Evolutionary conservation across 2,888 invertebrate species (phyloP).

Genomic region (Oxystoma pomonae): DNA sequence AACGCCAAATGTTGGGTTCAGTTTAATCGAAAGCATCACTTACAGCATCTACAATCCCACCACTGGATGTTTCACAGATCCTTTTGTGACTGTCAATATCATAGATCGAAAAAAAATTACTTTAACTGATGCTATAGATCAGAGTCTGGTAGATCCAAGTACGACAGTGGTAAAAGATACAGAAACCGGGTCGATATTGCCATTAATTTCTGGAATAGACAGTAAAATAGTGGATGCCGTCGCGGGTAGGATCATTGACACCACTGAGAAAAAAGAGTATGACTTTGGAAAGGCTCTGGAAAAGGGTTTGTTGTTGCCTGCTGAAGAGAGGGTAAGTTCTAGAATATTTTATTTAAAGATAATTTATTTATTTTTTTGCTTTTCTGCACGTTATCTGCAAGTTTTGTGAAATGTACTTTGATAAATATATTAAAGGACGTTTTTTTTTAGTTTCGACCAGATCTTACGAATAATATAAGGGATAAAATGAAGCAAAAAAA

Average conservation of each 20-base stretch:
- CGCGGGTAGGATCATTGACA: constrained; percentile 65
- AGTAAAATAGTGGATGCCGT: constrained; percentile 69
- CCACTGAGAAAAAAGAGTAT: constrained; percentile 52
- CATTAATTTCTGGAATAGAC: constrained; percentile 72
- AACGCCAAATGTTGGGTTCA: constrained; percentile 75
- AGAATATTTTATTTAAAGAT: constrained; percentile 8
- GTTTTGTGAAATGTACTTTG: too few species aligned
- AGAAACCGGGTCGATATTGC: constrained; percentile 67
- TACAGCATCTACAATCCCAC: constrained; percentile 81
- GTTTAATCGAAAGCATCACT: constrained; percentile 73
- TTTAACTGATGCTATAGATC: constrained; percentile 69
- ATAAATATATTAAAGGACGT: too few species aligned
- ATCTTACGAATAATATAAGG: too few species aligned
- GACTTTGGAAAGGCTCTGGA: constrained; percentile 84
- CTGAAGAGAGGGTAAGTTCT: constrained; percentile 87
- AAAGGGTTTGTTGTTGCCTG: constrained; percentile 83
- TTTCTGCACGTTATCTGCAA: constrained; percentile 12
- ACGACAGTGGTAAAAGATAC: constrained; percentile 81
- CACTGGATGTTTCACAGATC: constrained; percentile 78
- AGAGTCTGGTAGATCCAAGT: constrained; percentile 79
- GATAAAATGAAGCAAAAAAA: too few species aligned
- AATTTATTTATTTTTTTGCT: constrained; percentile 5
- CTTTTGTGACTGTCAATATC: constrained; percentile 69
- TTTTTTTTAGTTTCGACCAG: constrained; percentile 33
- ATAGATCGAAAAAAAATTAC: constrained; percentile 71